Percentiles rank a stretch among this genome's conserved stretches.
Conservation (phyloP, 2,113 vertebrate species). For the Bubo scandiacus region DNA sequence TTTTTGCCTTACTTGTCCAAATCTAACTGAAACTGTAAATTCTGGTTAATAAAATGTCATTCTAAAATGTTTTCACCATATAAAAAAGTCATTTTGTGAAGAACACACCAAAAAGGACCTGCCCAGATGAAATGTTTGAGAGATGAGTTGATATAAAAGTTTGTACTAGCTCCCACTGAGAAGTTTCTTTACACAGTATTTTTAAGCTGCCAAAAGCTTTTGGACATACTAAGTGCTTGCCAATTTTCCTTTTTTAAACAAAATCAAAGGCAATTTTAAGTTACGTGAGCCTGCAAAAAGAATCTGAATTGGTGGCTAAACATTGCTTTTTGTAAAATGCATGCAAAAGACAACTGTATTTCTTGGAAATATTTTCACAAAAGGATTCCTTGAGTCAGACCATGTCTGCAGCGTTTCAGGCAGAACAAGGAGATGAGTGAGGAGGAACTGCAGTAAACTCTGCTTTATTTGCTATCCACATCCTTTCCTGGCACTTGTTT, state of each 20-base stretch:
- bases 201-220: slow-evolving; percentile 45
- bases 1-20: background rate
- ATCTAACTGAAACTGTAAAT: background rate
- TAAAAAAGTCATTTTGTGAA: background rate
- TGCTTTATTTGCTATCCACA: slow-evolving; percentile 44
- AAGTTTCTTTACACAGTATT: slow-evolving; percentile 35
- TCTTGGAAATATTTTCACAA: slow-evolving; percentile 47
- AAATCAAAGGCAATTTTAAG: slow-evolving; percentile 33
- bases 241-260: background rate
- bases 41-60: background rate
- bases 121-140: background rate
- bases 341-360: slow-evolving; percentile 26
- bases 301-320: slow-evolving; percentile 15
- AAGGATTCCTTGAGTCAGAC: slow-evolving; percentile 2
- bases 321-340: background rate
- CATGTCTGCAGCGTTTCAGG: background rate
- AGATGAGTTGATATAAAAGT: slow-evolving; percentile 16
- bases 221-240: background rate
- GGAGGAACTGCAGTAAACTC: slow-evolving; percentile 11
- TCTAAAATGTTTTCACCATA: background rate
- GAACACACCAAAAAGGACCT: background rate
- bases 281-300: slow-evolving; percentile 23
- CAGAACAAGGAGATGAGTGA: slow-evolving; percentile 34
- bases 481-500: slow-evolving; percentile 44
- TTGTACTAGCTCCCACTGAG: slow-evolving; percentile 18